Evolutionary conservation across 2,888 invertebrate genomes (phyloP), one percentile per base, ranked within the genome.

Genomic region (Belgica antarctica): DNA sequence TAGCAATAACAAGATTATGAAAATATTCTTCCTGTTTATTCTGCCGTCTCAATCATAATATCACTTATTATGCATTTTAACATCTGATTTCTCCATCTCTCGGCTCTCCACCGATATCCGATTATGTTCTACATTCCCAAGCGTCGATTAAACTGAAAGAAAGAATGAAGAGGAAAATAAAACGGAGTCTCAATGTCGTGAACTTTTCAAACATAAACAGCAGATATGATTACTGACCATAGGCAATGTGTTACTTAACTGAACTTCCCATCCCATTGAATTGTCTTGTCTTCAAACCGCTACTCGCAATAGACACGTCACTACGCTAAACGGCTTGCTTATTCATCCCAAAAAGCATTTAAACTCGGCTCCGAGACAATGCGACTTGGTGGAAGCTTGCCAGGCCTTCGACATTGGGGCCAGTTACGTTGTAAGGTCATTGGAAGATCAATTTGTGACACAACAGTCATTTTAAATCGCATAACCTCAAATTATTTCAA

Each of bases 1-100:
- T 52, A 52, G 52, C 52, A 52, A 52, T 52, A 52, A 52, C 52
- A 52, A 52, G 52, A 52, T 52, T 52, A 59, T 52, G 52, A 59
- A 59, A 24, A 24, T 10, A 12, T 59, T 4, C 59, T 27, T 59
- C 59, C 59, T 59, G 27, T 59, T 59, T 59, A 59, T 59, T 59
- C 12, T 12, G 59, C 27, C 25, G 7, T 19, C 19, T 5, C 52
- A 17, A 52, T 52, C 52, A 22, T 52, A 22, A 59, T n/a, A 59
- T 59, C 59, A 59, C 27, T 59, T 59, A 59, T 59, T 25, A 24
- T 59, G 25, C 27, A 59, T 4, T 24, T 59, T n/a, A 27, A 10
- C 27, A 24, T 52, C 52, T 52, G 17, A 52, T 17, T 31, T 52
- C 22, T 3, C 52, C n/a, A 52, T 52, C 34, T 31, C 34, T 31